A percentile compares a stretch with the other conserved stretches of the same genome.
These are phyloP conservation scores for Rotaria socialis DNA, from an alignment of 2,888 invertebrate species.

Conservation along the genomic window DNA sequence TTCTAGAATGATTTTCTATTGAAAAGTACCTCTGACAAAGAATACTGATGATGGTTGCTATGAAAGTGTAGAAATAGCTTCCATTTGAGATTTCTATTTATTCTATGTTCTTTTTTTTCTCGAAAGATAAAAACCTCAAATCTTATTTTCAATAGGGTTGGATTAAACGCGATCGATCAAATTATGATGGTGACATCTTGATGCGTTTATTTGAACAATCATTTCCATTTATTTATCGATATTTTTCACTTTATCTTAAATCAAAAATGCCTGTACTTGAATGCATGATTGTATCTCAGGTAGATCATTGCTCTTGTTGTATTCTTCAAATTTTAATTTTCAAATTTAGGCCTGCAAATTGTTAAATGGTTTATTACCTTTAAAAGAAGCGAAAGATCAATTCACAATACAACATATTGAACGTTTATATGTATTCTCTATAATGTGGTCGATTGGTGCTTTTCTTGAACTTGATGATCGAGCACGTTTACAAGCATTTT, in stretches of 20 bases:
- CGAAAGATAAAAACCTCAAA: too few relatives aligned
- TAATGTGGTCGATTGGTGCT: slow-evolving; percentile 86
- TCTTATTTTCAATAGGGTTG: slow-evolving; percentile 30
- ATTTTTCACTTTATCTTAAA: slow-evolving; percentile 76
- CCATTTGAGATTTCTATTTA: too few relatives aligned
- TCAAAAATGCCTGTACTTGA: slow-evolving; percentile 82
- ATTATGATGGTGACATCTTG: slow-evolving; percentile 64
- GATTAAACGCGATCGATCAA: slow-evolving; percentile 54
- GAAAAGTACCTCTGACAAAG: too few relatives aligned
- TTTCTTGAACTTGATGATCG: slow-evolving; percentile 58
- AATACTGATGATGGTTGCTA: too few relatives aligned
- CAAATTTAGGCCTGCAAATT: slow-evolving; percentile 61
- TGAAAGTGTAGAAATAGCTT: too few relatives aligned
- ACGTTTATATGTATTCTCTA: slow-evolving; percentile 77
- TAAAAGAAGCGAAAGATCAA: slow-evolving; percentile 58
- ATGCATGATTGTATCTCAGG: slow-evolving; percentile 78
- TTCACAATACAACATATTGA: slow-evolving; percentile 66
- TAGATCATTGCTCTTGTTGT: slow-evolving; percentile 45
- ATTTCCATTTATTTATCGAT: slow-evolving; percentile 71
- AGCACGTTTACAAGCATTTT: slow-evolving; percentile 65
- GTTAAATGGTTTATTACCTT: slow-evolving; percentile 78
- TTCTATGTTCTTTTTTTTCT: too few relatives aligned
- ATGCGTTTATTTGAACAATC: slow-evolving; percentile 73
- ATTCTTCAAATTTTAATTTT: background rate
- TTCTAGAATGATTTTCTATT: too few relatives aligned